Base-by-base conservation (phyloP, 2,888 invertebrate genomes). In the Heliconius hortense region DNA sequence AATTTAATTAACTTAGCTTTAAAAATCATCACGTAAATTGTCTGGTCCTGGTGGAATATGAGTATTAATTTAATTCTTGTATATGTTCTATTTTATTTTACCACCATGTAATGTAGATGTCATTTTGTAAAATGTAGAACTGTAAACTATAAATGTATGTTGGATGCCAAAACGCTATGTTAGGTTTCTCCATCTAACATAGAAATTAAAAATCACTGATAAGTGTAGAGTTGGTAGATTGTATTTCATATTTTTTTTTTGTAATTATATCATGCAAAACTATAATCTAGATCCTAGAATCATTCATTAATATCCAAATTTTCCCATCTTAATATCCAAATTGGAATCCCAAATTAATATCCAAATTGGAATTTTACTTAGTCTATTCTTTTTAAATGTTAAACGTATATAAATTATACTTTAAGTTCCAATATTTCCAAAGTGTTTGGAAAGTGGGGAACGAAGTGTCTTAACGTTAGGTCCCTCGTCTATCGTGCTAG, bases 221-320 rank as follows among this genome's bases (percentile, higher is more conserved):
- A 63, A 18, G 18, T 28, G 4, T 28, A 63, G 18, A 63, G 8
- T 21, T 48, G 31, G 26, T 1, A 60, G 13, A 43, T 13, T 43
- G 53, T 56, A 56, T 48, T 2, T 39, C 39, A 10, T 43, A 15
- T 28, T 15, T 5, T 7, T 48, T 7, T 48, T 48, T 18, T 18
- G n/a, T n/a, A 56, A n/a, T 56, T 60, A 60, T 26, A 15, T 60
- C n/a, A 26, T 26, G 28, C 21, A 31, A 31, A 63, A n/a, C 28
- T 66, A 66, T 66, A 24, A 66, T 24, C 39, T 24, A 66, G 66
- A 66, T 24, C 39, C 39, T 39, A 66, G 7, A 39, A 43, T 66
- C 35, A 35, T 13, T n/a, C 1, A 4, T 64, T 31, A 68, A 28
- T 31, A 53, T n/a, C n/a, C n/a, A n/a, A n/a, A n/a, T n/a, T n/a